Evolutionary conservation across 2,113 vertebrate species (phyloP).

Genomic region (Catharus minimus): DNA sequence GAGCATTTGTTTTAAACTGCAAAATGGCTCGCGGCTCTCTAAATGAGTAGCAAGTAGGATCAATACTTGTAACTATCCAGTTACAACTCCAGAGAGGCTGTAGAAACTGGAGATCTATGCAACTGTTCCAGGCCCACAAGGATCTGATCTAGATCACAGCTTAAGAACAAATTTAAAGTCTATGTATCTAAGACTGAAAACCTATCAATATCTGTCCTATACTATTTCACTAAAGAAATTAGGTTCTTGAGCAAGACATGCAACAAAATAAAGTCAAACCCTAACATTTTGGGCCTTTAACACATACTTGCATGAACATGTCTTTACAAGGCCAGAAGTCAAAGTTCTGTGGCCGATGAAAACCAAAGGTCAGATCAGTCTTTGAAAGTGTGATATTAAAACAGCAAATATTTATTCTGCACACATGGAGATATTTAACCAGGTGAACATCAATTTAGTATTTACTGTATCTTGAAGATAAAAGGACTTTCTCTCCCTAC

Average conservation of each 20-base stretch:
- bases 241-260: not conserved
- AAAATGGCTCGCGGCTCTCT: not conserved
- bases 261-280: not conserved
- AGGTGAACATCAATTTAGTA: not conserved
- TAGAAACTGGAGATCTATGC: not conserved
- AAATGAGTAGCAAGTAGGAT: not conserved
- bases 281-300: not conserved
- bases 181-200: not conserved
- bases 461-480: not conserved
- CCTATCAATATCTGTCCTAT: not conserved
- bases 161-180: not conserved
- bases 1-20: not conserved
- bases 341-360: not conserved
- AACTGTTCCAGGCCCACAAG: not conserved
- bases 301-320: not conserved
- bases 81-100: not conserved
- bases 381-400: not conserved
- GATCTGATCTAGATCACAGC: not conserved
- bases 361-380: not conserved
- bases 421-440: not conserved
- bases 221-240: not conserved
- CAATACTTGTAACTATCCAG: not conserved
- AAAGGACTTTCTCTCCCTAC: not conserved
- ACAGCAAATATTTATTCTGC: not conserved
- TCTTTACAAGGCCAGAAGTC: not conserved